A percentile compares a stretch with the other conserved stretches of the same genome.
phyloP scores from a whole-genome alignment of 2,797 vertebrate genomes.

The Anabacerthia variegaticeps region DNA sequence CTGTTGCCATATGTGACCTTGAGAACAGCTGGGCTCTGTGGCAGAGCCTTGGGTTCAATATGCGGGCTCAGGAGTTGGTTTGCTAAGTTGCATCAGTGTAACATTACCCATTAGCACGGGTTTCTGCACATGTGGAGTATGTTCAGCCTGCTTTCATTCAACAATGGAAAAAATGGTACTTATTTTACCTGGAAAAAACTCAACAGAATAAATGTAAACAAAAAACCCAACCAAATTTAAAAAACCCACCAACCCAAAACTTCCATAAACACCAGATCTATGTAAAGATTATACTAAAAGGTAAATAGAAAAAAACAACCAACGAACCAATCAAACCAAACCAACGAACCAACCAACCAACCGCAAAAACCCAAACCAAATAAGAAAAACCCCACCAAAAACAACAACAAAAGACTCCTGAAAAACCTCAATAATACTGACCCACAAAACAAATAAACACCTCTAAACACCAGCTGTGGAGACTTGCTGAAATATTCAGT shows the following conservation, averaged over 20 bases:
- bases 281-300: not conserved
- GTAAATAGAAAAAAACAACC: not conserved
- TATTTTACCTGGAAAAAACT: not conserved
- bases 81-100: not conserved
- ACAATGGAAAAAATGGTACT: not conserved
- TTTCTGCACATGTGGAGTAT: not conserved
- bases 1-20: conserved; percentile 2
- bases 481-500: not conserved
- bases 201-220: not conserved
- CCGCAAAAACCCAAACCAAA: not conserved
- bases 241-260: not conserved
- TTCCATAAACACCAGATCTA: not conserved
- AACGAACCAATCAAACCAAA: not conserved
- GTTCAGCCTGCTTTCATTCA: not conserved
- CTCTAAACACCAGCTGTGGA: not conserved
- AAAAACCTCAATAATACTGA: not conserved
- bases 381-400: not conserved
- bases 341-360: too few relatives aligned
- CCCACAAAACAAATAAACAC: not conserved
- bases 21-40: not conserved
- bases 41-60: not conserved
- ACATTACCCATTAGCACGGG: not conserved
- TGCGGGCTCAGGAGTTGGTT: not conserved
- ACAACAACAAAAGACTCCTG: not conserved
- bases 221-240: not conserved